Conservation (phyloP, 2,888 invertebrate genomes). For the Rhagium mordax region DNA sequence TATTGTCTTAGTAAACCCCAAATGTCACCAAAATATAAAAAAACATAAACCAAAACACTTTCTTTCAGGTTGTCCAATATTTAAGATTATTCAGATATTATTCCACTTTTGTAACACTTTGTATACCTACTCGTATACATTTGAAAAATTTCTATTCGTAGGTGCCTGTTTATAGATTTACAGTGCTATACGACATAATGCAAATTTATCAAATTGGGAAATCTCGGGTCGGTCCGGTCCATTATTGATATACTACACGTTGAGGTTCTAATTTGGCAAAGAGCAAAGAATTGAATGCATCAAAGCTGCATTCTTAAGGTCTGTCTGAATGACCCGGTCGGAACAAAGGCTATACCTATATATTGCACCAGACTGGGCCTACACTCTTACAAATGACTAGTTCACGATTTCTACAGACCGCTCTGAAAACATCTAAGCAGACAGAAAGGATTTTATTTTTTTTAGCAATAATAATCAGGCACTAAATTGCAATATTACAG, state of each 20-base stretch:
- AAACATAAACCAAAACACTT: no score
- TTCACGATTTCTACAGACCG: constrained; percentile 2
- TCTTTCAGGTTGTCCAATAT: no score
- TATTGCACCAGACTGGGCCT: constrained; percentile 14
- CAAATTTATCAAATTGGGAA: not conserved
- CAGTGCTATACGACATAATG: not conserved
- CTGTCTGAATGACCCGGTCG: constrained; percentile 9
- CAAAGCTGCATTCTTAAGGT: constrained; percentile 18
- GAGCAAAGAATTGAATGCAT: constrained; percentile 21
- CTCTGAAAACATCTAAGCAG: not conserved
- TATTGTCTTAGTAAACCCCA: no score
- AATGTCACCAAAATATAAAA: no score
- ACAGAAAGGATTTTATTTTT: not conserved
- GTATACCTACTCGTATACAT: no score
- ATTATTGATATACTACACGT: not conserved
- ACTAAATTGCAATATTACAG: no score
- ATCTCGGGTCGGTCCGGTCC: not conserved
- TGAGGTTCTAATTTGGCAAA: constrained; percentile 13
- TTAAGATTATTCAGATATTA: no score
- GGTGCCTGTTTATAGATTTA: no score
- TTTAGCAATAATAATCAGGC: not conserved
- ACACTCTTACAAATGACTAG: constrained; percentile 12
- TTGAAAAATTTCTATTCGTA: no score
- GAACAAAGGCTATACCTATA: constrained; percentile 15
- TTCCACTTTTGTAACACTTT: no score